Evolutionary conservation across 2,888 invertebrate genomes (phyloP).

Genomic region (Campaea margaritaria): DNA sequence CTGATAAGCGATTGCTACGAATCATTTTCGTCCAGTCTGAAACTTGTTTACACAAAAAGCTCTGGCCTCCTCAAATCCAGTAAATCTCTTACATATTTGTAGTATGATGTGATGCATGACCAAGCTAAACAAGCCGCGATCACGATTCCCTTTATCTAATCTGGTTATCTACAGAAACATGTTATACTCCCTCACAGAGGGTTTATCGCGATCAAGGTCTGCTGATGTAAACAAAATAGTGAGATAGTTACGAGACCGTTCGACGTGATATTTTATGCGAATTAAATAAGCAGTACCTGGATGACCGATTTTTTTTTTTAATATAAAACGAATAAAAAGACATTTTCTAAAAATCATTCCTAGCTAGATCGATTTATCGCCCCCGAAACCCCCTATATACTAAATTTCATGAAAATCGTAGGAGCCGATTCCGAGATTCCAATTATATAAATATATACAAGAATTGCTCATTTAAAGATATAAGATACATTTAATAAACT

Average conservation of each 20-base stretch:
- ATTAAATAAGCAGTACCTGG: no score
- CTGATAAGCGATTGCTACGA: no score
- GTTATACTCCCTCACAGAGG: constrained; percentile 10
- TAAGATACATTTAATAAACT: no score
- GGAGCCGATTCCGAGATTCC: no score
- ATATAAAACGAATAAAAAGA: no score
- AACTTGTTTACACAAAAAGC: constrained; percentile 2
- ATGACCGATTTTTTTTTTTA: no score
- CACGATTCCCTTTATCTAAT: constrained; percentile 30
- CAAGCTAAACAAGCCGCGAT: constrained; percentile 21
- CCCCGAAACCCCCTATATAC: no score
- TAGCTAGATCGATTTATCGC: no score
- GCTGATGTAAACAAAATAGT: constrained; percentile 23
- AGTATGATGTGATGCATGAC: constrained; percentile 2
- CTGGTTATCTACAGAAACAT: constrained; percentile 23
- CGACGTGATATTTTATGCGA: not conserved
- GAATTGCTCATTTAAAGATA: no score
- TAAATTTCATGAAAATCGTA: no score
- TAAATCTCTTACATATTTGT: constrained; percentile 14
- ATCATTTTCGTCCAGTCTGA: not conserved
- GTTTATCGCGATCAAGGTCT: constrained; percentile 35
- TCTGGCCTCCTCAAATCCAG: constrained; percentile 6
- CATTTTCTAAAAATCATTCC: no score
- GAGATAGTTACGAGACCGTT: constrained; percentile 8
- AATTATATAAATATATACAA: no score